Evolutionary conservation across 2,888 invertebrate genomes (phyloP), one percentile per base, ranked within the genome.

Genomic region (Aspidapion aeneum): DNA sequence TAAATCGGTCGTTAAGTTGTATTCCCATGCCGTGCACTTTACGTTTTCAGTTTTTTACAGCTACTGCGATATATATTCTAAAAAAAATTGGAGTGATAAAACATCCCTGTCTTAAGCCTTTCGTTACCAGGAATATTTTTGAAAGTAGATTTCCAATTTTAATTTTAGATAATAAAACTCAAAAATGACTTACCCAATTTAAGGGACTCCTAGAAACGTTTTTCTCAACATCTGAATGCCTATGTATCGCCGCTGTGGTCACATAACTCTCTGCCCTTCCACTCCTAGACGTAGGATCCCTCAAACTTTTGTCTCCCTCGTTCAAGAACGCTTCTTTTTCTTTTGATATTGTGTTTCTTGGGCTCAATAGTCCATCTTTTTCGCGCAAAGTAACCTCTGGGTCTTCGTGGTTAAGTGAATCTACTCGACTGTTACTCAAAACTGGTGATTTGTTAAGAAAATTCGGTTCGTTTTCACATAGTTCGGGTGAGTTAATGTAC

Each of bases 401-500:
- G 7, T 56, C 66, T 18, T 75, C 74, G 54, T 75, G 72, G n/a
- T 71, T 67, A n/a, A 75, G 67, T 3, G 74, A 75, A 55, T 72
- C 73, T 18, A 75, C 66, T 17, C 76, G 67, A 58, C 74, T 72
- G 55, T 63, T 66, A 63, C 76, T 74, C 65, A 75, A 65, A 55
- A 77, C 75, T 17, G 76, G 77, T n/a, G 75, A 74, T 59, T 64
- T 65, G 17, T 63, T 54, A 1, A 59, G 61, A 55, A 66, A 66
- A 18, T 71, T 71, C 18, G 71, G 65, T n/a, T 70, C 71, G 51
- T 75, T 72, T 58, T 78, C 75, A 2, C 73, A 73, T 59, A 76
- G 72, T 2, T 76, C 77, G 1, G 75, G 68, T 1, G 79, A 74
- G 70, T 79, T 80, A 20, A 80, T 80, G 68, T 79, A 79, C 58